Base-by-base conservation (phyloP, 2,888 invertebrate genomes). In the Brachyopa scutellaris region DNA sequence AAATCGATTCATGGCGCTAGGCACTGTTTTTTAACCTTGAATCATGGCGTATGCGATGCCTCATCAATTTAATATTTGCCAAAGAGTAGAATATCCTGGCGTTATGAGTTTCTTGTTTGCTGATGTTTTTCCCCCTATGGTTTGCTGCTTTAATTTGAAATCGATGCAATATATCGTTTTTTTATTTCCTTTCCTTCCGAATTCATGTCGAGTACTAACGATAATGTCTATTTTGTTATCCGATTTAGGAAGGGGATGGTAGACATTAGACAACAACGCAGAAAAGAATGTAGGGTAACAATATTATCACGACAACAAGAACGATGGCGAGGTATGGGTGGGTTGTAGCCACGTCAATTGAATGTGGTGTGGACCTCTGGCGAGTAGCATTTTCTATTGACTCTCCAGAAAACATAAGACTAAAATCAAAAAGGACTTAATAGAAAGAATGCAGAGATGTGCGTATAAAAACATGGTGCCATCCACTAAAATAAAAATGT, bases 101-200 rank as follows among this genome's bases (percentile, higher is more conserved):
- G 49, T 53, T 21, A 51, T 42, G 42, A 53, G 33, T 23, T 33
- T 15, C 8, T 11, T 17, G 17, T 29, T 45, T 47, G 21, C 11
- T 49, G 3, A n/a, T 64, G 9, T 21, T 40, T 33, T 40, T 33
- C 6, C 29, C 55, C 42, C 5, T 15, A 15, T 23, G 8, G n/a
- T 47, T 61, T 53, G 38, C 19, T 19, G 42, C 49, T 78, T 69
- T 64, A 78, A 78, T 78, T 78, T 64, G 77, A 78, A 78, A 78
- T 78, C 77, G 64, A 78, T 70, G 40, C 40, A 19, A 33, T 64
- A 29, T 47, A 57, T 57, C 13, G 49, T 33, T 29, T 47, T 33
- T 62, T 42, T 67, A 31, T 61, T 61, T n/a, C 47, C 21, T 26
- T 61, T 57, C 26, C 51, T 59, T 51, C 23, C 51, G 17, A 55